These are phyloP conservation scores for Esperia sulphurella DNA, from an alignment of 2,888 invertebrate genomes.

Conservation along the genomic window DNA sequence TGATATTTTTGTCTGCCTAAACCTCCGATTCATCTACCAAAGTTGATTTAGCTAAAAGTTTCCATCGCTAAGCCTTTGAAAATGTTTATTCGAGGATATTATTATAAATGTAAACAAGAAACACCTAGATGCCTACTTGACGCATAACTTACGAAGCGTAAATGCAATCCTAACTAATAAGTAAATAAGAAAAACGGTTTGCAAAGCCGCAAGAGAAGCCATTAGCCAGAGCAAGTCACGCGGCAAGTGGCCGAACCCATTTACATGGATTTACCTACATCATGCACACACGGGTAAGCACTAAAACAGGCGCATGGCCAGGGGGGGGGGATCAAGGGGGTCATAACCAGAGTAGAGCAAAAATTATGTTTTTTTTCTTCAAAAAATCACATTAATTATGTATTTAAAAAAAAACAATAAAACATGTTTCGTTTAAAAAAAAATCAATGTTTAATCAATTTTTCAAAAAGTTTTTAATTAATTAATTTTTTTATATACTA, in stretches of 20 bases:
- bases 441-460: too few relatives aligned
- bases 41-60: too few relatives aligned
- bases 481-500: too few relatives aligned
- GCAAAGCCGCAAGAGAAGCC: neutral
- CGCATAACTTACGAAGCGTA: neutral
- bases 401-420: too few relatives aligned
- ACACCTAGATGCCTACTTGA: neutral
- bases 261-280: slow-evolving; percentile 25
- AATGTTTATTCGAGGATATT: neutral
- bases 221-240: slow-evolving; percentile 11
- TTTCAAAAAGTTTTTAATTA: too few relatives aligned
- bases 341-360: too few relatives aligned
- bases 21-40: too few relatives aligned
- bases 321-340: too few relatives aligned
- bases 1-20: neutral
- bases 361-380: too few relatives aligned
- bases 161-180: neutral
- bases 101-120: neutral
- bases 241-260: slow-evolving; percentile 12
- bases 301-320: too few relatives aligned
- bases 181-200: neutral
- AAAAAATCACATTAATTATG: too few relatives aligned
- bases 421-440: too few relatives aligned
- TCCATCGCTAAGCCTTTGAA: neutral
- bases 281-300: slow-evolving; percentile 13